A percentile compares a stretch with the other conserved stretches of the same genome.
These are phyloP conservation scores for Ferdinandea cuprea DNA, from an alignment of 2,888 invertebrate genomes.

Conservation along the genomic window DNA sequence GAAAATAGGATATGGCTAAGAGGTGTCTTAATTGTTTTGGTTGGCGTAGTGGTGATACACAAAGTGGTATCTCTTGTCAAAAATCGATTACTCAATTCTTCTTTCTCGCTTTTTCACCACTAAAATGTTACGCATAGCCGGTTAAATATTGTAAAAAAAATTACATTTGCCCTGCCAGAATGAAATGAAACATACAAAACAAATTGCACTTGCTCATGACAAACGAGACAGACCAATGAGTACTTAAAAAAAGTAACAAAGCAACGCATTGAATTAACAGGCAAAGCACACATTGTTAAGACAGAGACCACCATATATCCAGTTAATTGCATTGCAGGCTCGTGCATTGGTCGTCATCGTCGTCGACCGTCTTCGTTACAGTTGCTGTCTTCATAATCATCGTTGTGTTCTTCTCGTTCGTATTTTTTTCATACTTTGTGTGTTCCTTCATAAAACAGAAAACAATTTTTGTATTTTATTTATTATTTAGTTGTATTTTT, in stretches of 20 bases:
- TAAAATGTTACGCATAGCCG: constrained; percentile 29
- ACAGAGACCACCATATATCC: constrained; percentile 34
- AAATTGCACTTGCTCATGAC: constrained; percentile 5
- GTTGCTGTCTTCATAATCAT: constrained; percentile 66
- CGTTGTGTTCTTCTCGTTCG: constrained; percentile 66
- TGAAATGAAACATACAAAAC: not conserved
- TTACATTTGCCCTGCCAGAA: not conserved
- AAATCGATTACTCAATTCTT: not conserved
- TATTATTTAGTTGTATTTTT: constrained; percentile 8
- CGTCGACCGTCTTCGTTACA: constrained; percentile 56
- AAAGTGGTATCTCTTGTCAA: not conserved
- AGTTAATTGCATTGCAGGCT: constrained; percentile 34
- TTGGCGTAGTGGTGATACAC: too few species aligned
- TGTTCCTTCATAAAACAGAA: constrained; percentile 36
- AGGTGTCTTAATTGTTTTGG: too few species aligned
- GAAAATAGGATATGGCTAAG: too few species aligned
- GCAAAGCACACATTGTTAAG: not conserved
- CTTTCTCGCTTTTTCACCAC: not conserved
- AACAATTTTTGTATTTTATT: constrained; percentile 33
- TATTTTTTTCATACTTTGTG: constrained; percentile 40
- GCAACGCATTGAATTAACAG: not conserved
- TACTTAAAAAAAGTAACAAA: not conserved
- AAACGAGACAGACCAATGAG: not conserved
- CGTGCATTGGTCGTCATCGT: constrained; percentile 54
- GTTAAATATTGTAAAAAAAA: constrained; percentile 3